Evolutionary conservation across 2,797 vertebrate species (phyloP).

Genomic region (Chiroxiphia lanceolata): DNA sequence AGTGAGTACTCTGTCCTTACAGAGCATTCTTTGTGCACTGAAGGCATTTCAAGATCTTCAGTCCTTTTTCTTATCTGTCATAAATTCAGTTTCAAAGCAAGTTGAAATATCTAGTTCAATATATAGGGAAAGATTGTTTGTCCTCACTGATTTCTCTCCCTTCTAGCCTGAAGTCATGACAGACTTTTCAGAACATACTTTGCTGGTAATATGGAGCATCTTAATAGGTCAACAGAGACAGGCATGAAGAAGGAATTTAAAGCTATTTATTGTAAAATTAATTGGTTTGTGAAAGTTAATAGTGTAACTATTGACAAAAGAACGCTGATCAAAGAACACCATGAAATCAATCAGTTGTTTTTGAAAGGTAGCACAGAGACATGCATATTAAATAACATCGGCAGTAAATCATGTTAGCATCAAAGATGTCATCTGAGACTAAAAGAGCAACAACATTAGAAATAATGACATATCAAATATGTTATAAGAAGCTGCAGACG

Average conservation of each 20-base stretch:
- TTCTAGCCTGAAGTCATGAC: background rate
- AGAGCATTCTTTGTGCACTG: background rate
- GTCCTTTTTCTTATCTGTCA: background rate
- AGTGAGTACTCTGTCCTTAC: background rate
- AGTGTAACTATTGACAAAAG: background rate
- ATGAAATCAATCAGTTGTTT: background rate
- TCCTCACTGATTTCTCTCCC: background rate
- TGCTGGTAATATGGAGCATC: background rate
- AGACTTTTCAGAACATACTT: background rate
- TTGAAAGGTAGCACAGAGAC: background rate
- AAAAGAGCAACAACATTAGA: background rate
- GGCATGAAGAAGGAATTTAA: background rate
- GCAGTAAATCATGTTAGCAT: background rate
- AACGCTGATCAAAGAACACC: background rate
- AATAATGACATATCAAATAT: background rate
- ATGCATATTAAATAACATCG: background rate
- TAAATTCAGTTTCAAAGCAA: background rate
- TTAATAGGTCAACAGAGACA: background rate
- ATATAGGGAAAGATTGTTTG: background rate
- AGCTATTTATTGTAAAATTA: background rate
- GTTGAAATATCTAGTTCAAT: background rate
- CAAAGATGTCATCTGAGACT: background rate
- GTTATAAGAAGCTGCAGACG: background rate
- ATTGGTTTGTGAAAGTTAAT: background rate
- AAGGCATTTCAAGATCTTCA: background rate